Evolutionary conservation across 2,797 vertebrate genomes (phyloP).

Genomic region (Pterois miles): DNA sequence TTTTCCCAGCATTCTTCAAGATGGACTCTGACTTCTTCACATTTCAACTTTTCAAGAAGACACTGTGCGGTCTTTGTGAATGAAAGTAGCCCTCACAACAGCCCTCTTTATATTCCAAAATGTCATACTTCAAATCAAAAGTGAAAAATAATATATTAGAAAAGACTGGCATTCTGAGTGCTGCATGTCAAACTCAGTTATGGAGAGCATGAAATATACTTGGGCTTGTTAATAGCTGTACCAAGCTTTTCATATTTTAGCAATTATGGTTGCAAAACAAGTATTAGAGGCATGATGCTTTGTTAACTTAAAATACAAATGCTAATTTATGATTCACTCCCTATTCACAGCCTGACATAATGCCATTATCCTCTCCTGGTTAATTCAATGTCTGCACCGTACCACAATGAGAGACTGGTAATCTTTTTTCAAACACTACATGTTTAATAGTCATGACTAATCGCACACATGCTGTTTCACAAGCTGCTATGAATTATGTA

Average conservation of each 20-base stretch:
- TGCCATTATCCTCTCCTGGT: constrained; percentile 32
- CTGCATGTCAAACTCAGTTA: constrained; percentile 14
- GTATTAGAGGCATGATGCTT: constrained; percentile 10
- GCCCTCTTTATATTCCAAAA: constrained; percentile 70
- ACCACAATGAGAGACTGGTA: constrained; percentile 20
- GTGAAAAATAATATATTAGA: constrained; percentile 51
- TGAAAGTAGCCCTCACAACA: constrained; percentile 59
- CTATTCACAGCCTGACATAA: constrained; percentile 35
- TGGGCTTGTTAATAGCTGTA: constrained; percentile 1
- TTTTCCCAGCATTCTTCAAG: constrained; percentile 75
- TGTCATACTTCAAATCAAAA: constrained; percentile 57
- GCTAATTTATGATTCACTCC: constrained; percentile 39
- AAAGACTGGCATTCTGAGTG: constrained; percentile 14
- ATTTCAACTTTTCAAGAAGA: constrained; percentile 75
- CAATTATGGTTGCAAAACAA: background rate
- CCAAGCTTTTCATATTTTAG: constrained; percentile 19
- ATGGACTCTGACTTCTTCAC: constrained; percentile 82
- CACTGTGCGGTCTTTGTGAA: constrained; percentile 74
- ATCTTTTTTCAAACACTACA: constrained; percentile 22
- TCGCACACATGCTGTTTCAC: constrained; percentile 32
- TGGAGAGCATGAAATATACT: background rate
- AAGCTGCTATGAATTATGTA: constrained; percentile 32
- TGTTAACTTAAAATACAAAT: constrained; percentile 30
- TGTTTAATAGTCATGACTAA: constrained; percentile 43
- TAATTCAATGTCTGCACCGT: constrained; percentile 26